Base-by-base conservation (phyloP, 2,113 vertebrate genomes). In the Prionailurus bengalensis region DNA sequence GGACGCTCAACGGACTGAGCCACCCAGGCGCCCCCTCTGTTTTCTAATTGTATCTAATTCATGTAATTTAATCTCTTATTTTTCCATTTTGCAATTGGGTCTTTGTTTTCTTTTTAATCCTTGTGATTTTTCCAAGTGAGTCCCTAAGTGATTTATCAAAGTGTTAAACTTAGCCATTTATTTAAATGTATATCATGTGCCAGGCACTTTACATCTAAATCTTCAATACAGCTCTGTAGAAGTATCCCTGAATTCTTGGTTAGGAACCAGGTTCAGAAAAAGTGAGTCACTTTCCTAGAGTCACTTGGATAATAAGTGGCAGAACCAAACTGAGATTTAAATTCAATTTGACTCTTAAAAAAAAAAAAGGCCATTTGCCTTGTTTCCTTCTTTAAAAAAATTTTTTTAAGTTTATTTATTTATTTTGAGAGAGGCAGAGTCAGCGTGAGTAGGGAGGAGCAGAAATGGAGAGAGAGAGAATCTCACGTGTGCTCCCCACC, bases 311-410 rank as follows among this genome's bases (percentile, higher is more conserved):
- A 45, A 21, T 76, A 89, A 61, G 1, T 90, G 70, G 51, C 48
- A 93, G 45, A 94, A 88, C 23, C 27, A 89, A 84, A 87, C n/a
- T 33, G 42, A 55, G 33, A 80, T 85, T 79, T 89, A 68, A 95
- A 16, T 27, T 78, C 16, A 2, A 13, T 89, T 96, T 93, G 45
- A 88, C 48, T 76, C 58, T 61, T 19, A 2, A 58, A 19, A 19
- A 19, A 55, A 36, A 58, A 58, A 61, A 68, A 93, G 29, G 33
- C 7, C 15, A 70, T 3, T 94, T 82, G 11, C 27, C 14, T 74
- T 85, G 17, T 23, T 94, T 81, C 21, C 31, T 74, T 25, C n/a
- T 91, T 97, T 61, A 61, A 61, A 61, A 61, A 45, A 25, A 9
- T 3, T 21, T 61, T 61, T 61, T 61, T 61, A 61, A 61, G 21